Evolutionary conservation across 2,113 vertebrate genomes (phyloP).

Genomic region (Nibea coibor): DNA sequence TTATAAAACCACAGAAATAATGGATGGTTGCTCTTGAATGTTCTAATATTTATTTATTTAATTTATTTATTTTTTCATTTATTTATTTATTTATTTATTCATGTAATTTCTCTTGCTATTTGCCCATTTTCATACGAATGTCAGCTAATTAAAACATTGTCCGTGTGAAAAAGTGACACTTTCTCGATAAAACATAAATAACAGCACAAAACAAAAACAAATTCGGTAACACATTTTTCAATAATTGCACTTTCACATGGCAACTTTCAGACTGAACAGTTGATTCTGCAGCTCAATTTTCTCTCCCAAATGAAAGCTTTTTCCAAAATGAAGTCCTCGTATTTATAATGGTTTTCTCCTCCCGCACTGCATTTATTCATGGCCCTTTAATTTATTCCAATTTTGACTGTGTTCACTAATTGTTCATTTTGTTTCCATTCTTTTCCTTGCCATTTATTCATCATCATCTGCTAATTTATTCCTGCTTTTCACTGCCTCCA

Average conservation of each 20-base stretch:
- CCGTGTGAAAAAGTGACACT: not conserved
- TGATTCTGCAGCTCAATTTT: constrained; percentile 17
- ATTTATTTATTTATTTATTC: constrained; percentile 23
- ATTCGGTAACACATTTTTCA: constrained; percentile 3
- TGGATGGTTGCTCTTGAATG: constrained; percentile 51
- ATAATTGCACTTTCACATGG: constrained; percentile 23
- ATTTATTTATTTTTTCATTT: constrained; percentile 14
- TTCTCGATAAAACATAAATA: not conserved
- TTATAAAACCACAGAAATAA: not conserved
- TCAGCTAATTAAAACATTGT: not conserved
- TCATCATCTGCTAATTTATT: constrained; percentile 54
- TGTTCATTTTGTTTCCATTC: constrained; percentile 59
- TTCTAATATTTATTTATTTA: constrained; percentile 9
- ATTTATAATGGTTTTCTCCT: constrained; percentile 45
- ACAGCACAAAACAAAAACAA: not conserved
- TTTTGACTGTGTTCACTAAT: constrained; percentile 60
- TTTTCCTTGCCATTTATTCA: constrained; percentile 57
- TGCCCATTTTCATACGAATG: constrained; percentile 6
- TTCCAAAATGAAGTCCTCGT: constrained; percentile 11
- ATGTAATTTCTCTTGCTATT: constrained; percentile 7
- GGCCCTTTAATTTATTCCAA: constrained; percentile 53
- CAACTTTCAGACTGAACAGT: constrained; percentile 19
- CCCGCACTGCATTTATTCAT: constrained; percentile 45
- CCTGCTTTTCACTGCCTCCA: constrained; percentile 50
- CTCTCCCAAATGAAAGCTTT: constrained; percentile 44